Percentiles rank a stretch among this genome's conserved stretches.
phyloP scores from a whole-genome alignment of 2,888 invertebrate species.

The Pandemis corylana region DNA sequence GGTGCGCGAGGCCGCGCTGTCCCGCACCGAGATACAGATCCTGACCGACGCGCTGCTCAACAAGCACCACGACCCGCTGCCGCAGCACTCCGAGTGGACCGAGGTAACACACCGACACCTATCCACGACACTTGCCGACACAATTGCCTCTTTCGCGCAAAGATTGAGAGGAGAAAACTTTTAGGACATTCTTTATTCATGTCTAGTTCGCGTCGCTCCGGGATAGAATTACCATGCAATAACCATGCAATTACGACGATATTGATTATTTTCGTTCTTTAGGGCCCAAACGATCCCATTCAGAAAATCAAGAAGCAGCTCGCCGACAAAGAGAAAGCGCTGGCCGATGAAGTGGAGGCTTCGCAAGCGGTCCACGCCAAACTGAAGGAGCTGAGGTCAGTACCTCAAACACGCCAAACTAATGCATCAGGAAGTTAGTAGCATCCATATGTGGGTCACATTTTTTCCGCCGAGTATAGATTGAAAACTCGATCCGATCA shows the following conservation, averaged over 20 bases:
- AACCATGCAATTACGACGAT: background rate
- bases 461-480: too few relatives aligned
- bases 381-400: constrained; percentile 89
- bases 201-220: too few relatives aligned
- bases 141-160: too few relatives aligned
- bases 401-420: background rate
- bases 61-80: constrained; percentile 92
- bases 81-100: constrained; percentile 93
- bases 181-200: background rate
- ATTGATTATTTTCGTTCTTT: constrained; percentile 39
- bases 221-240: background rate
- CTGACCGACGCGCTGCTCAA: constrained; percentile 95
- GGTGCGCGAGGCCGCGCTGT: constrained; percentile 92
- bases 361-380: constrained; percentile 91
- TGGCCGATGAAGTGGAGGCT: constrained; percentile 90
- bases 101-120: constrained; percentile 82
- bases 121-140: background rate
- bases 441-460: too few relatives aligned
- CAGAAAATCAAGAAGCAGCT: constrained; percentile 94
- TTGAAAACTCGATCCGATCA: too few relatives aligned
- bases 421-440: too few relatives aligned
- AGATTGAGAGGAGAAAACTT: too few relatives aligned
- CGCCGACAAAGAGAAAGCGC: constrained; percentile 92
- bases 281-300: constrained; percentile 93
- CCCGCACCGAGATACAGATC: constrained; percentile 94